Percentiles rank a stretch among this genome's conserved stretches.
Evolutionary conservation across 2,797 vertebrate species (phyloP).

Genomic region (Sphenodon punctatus): DNA sequence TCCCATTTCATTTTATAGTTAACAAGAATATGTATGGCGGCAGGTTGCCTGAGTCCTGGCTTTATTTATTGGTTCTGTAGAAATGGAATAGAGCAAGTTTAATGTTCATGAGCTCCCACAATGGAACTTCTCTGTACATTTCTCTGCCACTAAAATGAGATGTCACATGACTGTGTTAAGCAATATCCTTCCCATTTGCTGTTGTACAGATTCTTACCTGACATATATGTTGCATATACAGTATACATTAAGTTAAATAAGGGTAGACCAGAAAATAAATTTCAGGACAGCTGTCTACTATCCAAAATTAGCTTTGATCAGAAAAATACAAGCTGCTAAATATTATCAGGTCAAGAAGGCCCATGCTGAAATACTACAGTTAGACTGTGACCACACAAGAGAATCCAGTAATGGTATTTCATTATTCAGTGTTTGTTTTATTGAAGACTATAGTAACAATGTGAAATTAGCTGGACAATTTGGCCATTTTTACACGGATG

Average conservation of each 20-base stretch:
- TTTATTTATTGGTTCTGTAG: neutral
- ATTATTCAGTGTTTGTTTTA: neutral
- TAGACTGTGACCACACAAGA: neutral
- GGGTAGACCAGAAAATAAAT: neutral
- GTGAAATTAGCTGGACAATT: neutral
- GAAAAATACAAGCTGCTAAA: neutral
- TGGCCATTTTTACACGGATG: too few species aligned
- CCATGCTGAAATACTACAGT: neutral
- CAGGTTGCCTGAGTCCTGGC: constrained; percentile 1
- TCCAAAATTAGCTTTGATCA: neutral
- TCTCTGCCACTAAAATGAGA: constrained; percentile 8
- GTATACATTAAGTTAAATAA: neutral
- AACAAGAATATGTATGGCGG: neutral
- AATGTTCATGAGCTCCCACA: constrained; percentile 10
- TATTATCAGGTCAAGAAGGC: constrained; percentile 8
- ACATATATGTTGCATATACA: neutral
- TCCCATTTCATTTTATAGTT: constrained; percentile 20
- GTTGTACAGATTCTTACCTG: neutral
- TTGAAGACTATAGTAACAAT: neutral
- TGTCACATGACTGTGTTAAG: constrained; percentile 2
- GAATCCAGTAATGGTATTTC: neutral
- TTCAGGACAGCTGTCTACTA: neutral
- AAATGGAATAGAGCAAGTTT: constrained; percentile 8
- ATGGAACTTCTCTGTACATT: neutral
- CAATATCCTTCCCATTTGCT: neutral